Conservation (phyloP, 2,797 vertebrate genomes). For the Geotrypetes seraphini region DNA sequence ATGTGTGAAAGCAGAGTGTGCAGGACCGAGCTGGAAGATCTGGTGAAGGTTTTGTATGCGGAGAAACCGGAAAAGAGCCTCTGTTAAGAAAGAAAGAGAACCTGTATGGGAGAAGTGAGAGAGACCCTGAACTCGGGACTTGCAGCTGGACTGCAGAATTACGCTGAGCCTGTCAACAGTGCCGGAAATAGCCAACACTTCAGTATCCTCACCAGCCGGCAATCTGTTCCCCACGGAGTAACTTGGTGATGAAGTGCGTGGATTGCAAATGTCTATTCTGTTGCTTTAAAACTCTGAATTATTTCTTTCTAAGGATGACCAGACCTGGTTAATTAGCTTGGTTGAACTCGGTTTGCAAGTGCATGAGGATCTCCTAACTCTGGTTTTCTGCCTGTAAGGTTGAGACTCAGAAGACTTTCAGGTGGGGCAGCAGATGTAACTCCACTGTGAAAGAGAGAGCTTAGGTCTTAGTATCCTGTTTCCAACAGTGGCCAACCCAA, state of each 20-base stretch:
- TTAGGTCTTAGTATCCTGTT: too few species aligned
- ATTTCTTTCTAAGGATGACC: conserved; percentile 11
- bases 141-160: conserved; percentile 60
- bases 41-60: conserved; percentile 66
- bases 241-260: conserved; percentile 48
- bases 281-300: conserved; percentile 32
- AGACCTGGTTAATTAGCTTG: too few species aligned
- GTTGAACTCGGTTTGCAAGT: too few species aligned
- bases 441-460: too few species aligned
- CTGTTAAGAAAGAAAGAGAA: conserved; percentile 51
- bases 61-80: conserved; percentile 62
- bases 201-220: conserved; percentile 48
- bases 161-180: conserved; percentile 54
- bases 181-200: conserved; percentile 44
- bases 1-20: conserved; percentile 61
- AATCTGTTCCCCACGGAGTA: conserved; percentile 49
- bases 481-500: too few species aligned
- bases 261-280: conserved; percentile 41
- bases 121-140: conserved; percentile 46
- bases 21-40: conserved; percentile 65
- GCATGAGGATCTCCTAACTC: too few species aligned
- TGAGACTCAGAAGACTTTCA: too few species aligned
- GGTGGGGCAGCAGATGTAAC: too few species aligned
- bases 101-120: conserved; percentile 39
- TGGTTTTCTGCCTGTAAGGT: too few species aligned